phyloP scores from a whole-genome alignment of 1,140 invertebrate species.

The Micrasema longulum region DNA sequence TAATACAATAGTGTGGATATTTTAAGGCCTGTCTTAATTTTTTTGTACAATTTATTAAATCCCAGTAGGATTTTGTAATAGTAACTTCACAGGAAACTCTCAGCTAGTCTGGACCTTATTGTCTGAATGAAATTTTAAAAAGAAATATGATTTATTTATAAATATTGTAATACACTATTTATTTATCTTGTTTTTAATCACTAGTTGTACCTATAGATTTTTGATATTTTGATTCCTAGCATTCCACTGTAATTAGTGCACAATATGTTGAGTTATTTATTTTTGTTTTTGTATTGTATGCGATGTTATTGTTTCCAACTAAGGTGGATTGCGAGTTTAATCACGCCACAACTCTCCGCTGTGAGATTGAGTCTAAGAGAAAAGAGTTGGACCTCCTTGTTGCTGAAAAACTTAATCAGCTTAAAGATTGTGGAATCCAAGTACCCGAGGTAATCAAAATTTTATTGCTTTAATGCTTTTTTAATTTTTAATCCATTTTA shows the following conservation, averaged over 20 bases:
- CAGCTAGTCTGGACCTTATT: no score
- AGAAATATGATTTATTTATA: no score
- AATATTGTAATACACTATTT: no score
- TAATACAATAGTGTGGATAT: no score
- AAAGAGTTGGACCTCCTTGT: conserved; percentile 59
- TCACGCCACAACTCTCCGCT: conserved; percentile 52
- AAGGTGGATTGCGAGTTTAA: conserved; percentile 55
- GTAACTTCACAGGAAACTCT: no score
- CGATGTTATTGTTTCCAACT: conserved; percentile 42
- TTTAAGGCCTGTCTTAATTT: no score
- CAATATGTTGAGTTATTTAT: conserved; percentile 18
- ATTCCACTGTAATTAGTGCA: conserved; percentile 22
- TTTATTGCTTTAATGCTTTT: not conserved
- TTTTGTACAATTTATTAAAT: no score
- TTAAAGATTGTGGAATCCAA: conserved; percentile 63
- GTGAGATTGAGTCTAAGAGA: conserved; percentile 62
- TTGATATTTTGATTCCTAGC: no score
- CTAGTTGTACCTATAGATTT: no score
- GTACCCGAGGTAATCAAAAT: conserved; percentile 42
- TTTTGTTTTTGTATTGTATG: conserved; percentile 46
- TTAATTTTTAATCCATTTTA: not conserved
- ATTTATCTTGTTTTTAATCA: no score
- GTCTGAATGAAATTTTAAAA: no score
- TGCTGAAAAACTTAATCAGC: conserved; percentile 64
- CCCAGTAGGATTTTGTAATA: no score